A percentile compares a stretch with the other conserved stretches of the same genome.
Conservation (phyloP, 2,113 vertebrate genomes). For the Dicerorhinus sumatrensis region DNA sequence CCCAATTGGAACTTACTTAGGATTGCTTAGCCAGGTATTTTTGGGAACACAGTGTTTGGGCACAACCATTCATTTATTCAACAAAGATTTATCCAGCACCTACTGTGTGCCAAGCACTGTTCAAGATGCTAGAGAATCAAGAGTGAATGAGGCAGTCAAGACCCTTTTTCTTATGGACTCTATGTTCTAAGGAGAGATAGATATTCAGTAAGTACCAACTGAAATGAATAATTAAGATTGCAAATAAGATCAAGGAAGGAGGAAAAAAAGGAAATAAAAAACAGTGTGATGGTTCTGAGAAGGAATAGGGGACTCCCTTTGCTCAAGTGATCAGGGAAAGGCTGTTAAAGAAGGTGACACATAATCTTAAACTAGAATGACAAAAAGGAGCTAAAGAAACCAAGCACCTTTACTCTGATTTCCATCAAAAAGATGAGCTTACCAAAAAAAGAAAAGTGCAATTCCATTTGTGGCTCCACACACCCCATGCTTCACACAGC, state of each 20-base stretch:
- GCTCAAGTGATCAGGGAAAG: not conserved
- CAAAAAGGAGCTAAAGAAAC: not conserved
- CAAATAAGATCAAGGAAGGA: not conserved
- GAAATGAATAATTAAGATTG: not conserved
- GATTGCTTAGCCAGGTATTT: not conserved
- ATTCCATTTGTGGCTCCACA: not conserved
- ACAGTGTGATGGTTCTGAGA: not conserved
- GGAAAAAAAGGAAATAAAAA: not conserved
- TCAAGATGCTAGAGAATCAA: not conserved
- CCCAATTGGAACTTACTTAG: not conserved
- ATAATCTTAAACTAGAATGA: not conserved
- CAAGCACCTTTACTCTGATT: not conserved
- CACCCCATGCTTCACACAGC: not conserved
- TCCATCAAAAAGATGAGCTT: slow-evolving; percentile 33
- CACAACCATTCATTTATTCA: not conserved
- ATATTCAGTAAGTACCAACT: not conserved
- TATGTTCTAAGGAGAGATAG: not conserved
- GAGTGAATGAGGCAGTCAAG: not conserved
- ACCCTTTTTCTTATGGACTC: not conserved
- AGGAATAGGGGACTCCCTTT: not conserved
- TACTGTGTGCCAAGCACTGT: not conserved
- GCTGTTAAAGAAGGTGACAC: slow-evolving; percentile 35
- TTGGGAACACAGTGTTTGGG: not conserved
- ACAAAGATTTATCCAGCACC: not conserved
- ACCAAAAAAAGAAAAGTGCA: not conserved